Evolutionary conservation across 2,113 vertebrate genomes (phyloP).

Genomic region (Argyrosomus japonicus): DNA sequence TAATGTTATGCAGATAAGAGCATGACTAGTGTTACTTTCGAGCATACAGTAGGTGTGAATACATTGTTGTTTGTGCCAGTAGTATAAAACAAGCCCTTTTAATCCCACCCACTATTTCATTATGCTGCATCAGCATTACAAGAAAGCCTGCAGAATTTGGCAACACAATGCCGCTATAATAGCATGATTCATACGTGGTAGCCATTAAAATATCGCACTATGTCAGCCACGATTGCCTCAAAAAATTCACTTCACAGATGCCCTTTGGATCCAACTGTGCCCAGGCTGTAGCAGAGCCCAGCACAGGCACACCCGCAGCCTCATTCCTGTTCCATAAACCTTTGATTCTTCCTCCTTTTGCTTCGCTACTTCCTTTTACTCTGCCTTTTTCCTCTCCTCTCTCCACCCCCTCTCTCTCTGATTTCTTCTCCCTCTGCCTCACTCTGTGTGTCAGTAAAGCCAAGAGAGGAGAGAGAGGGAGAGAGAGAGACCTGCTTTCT

Average conservation of each 20-base stretch:
- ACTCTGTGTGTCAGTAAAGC: slow-evolving; percentile 78
- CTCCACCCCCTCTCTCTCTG: slow-evolving; percentile 73
- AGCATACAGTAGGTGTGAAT: slow-evolving; percentile 44
- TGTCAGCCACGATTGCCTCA: slow-evolving; percentile 36
- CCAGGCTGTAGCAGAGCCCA: slow-evolving; percentile 36
- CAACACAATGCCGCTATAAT: slow-evolving; percentile 52
- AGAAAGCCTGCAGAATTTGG: slow-evolving; percentile 69
- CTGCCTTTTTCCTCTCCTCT: slow-evolving; percentile 55
- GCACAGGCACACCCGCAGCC: slow-evolving; percentile 45
- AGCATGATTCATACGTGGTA: slow-evolving; percentile 53
- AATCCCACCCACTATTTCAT: slow-evolving; percentile 63
- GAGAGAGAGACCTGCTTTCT: slow-evolving; percentile 77
- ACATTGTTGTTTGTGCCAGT: slow-evolving; percentile 53
- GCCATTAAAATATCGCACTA: slow-evolving; percentile 48
- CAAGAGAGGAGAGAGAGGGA: slow-evolving; percentile 59
- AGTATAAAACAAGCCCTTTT: slow-evolving; percentile 50
- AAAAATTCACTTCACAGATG: slow-evolving; percentile 46
- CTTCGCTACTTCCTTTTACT: slow-evolving; percentile 55
- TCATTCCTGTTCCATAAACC: slow-evolving; percentile 62
- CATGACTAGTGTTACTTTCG: slow-evolving; percentile 38
- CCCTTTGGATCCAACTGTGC: slow-evolving; percentile 55
- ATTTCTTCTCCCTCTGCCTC: slow-evolving; percentile 71
- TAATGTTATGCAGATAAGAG: slow-evolving; percentile 6
- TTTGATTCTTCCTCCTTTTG: slow-evolving; percentile 63
- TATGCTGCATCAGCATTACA: slow-evolving; percentile 68